These are phyloP conservation scores for Gulo gulo DNA, from an alignment of 2,113 vertebrate species.

Conservation along the genomic window DNA sequence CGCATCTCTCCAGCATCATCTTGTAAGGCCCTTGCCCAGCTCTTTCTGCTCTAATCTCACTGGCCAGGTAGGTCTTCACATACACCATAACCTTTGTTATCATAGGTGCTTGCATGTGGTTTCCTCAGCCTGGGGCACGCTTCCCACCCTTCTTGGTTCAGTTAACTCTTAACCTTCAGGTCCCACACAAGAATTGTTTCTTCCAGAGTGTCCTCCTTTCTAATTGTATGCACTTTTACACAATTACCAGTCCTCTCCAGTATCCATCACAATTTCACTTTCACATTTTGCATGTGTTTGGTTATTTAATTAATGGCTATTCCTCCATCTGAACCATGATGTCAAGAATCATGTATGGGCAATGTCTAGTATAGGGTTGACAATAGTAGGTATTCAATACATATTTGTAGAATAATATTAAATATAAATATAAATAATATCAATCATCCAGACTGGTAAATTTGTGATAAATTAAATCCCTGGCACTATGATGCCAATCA, in stretches of 20 bases:
- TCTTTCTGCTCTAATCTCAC: background rate
- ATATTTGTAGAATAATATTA: background rate
- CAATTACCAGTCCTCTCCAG: background rate
- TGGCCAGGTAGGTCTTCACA: background rate
- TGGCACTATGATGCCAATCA: background rate
- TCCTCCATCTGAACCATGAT: background rate
- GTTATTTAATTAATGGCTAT: background rate
- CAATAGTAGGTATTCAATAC: background rate
- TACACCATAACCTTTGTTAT: background rate
- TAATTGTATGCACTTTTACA: background rate
- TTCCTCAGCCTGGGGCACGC: background rate
- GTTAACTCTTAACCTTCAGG: background rate
- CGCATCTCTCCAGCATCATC: background rate
- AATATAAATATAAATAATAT: background rate
- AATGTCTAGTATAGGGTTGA: background rate
- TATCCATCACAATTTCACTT: background rate
- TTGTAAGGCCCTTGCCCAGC: background rate
- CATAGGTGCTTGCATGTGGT: accelerated
- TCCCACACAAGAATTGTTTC: background rate
- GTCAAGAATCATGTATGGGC: background rate
- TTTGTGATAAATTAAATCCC: background rate
- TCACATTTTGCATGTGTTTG: background rate
- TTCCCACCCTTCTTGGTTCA: background rate
- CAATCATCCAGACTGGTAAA: background rate
- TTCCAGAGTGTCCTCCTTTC: background rate